Conservation (phyloP, 2,113 vertebrate genomes). For the Tenebrosternarchus preto region DNA sequence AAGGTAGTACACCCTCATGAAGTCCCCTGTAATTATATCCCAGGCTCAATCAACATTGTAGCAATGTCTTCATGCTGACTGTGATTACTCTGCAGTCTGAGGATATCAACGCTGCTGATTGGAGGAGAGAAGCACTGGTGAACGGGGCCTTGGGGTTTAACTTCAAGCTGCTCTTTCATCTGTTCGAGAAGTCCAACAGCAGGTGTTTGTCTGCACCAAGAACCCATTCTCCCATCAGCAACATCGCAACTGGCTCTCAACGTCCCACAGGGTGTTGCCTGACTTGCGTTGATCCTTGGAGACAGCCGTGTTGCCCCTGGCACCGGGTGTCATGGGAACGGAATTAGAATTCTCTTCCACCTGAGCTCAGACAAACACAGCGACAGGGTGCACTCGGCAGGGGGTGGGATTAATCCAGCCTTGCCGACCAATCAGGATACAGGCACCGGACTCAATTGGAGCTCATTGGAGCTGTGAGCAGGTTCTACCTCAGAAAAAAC, state of each 20-base stretch:
- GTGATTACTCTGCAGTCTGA: not conserved
- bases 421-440: conserved; percentile 51
- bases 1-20: too few species aligned
- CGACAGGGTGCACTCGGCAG: conserved; percentile 51
- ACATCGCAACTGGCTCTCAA: too few species aligned
- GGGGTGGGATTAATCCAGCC: conserved; percentile 56
- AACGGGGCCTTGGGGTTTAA: not conserved
- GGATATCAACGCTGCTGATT: not conserved
- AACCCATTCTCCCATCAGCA: too few species aligned
- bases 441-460: conserved; percentile 52
- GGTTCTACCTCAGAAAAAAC: not conserved
- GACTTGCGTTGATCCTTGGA: not conserved
- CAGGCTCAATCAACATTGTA: not conserved
- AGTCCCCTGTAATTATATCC: not conserved
- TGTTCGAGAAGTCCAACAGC: not conserved
- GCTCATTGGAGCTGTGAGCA: conserved; percentile 40
- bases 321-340: conserved; percentile 50
- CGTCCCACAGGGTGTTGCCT: too few species aligned
- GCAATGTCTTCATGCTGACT: not conserved
- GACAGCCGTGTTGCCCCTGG: conserved; percentile 19
- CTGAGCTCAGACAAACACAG: conserved; percentile 50
- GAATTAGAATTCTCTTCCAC: conserved; percentile 43
- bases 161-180: not conserved
- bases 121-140: not conserved
- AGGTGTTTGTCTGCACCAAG: not conserved